Evolutionary conservation across 1,140 invertebrate genomes (phyloP).

Genomic region (Drosophila mauritiana): DNA sequence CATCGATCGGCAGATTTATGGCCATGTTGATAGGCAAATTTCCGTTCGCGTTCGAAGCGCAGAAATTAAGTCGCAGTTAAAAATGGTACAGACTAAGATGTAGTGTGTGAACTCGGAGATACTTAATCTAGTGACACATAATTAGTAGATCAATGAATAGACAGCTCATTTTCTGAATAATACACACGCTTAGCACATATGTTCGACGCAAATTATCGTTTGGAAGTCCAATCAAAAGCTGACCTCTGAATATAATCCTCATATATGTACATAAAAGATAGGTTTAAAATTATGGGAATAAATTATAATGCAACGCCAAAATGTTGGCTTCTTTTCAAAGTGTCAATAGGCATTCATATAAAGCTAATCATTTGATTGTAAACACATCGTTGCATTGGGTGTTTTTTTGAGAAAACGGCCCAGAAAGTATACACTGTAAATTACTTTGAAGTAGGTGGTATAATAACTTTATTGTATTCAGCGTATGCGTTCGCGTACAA

Average conservation of each 20-base stretch:
- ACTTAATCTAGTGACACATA: constrained; percentile 35
- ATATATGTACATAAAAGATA: background rate
- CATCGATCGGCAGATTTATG: constrained; percentile 67
- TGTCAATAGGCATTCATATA: constrained; percentile 9
- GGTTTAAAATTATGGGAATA: background rate
- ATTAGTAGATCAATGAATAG: constrained; percentile 25
- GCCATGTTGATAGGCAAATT: constrained; percentile 76
- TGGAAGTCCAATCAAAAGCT: background rate
- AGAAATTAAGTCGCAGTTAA: constrained; percentile 8
- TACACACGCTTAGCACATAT: background rate
- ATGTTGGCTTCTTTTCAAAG: background rate
- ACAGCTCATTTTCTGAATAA: constrained; percentile 4
- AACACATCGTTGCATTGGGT: background rate
- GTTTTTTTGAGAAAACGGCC: background rate
- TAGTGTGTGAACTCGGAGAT: constrained; percentile 33
- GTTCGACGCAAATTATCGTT: background rate
- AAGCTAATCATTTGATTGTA: too few relatives aligned
- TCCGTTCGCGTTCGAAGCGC: constrained; percentile 46
- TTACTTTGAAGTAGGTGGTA: constrained; percentile 6
- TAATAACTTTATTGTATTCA: constrained; percentile 61
- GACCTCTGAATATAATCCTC: constrained; percentile 8
- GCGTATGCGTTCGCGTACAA: constrained; percentile 57
- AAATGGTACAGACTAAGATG: constrained; percentile 29
- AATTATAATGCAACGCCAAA: background rate
- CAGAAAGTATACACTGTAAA: background rate